Evolutionary conservation across 1,140 invertebrate genomes (phyloP), one percentile per base, ranked within the genome.

Genomic region (Hylyphantes graminicola): DNA sequence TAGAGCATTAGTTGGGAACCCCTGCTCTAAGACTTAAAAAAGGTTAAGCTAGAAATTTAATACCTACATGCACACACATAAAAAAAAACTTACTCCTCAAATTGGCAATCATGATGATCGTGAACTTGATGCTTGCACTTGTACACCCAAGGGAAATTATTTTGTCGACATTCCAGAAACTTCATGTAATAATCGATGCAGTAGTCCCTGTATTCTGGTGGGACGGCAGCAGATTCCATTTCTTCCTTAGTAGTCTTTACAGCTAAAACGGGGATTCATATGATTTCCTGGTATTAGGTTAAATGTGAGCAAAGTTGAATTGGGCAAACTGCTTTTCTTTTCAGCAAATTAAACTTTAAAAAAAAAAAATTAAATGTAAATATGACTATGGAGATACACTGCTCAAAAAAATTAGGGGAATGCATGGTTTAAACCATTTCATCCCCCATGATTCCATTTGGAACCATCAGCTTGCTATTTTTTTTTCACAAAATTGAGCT

Each of bases 141-240:
- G 21, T 83, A 83, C 4, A 74, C 51, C 19, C 54, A 67, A 7
- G 80, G 80, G 17, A 83, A 83, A 55, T 57, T 3, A 53, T 83
- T 51, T 48, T 50, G 51, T 48, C 80, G 59, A 48, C 80, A 83
- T 7, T 35, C n/a, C 35, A 83, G 35, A 65, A 55, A 83, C 55
- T 64, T 51, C 72, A 83, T 65, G 17, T 74, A 83, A 17, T 75
- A 54, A 50, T 83, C 80, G 48, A 83, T 11, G 13, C 80, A 83
- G 11, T 65, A 83, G 35, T 83, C 80, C 50, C 80, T 63, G 10
- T 74, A 9, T 8, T 17, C 19, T 11, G 61, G 70, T 17, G 70
- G 80, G 15, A 83, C 15, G 7, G 13, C 68, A 75, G 70, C 80
- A 35, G 80, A 83, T 83, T 74, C 72, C 63, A 75, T 75, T 75